Conservation (phyloP, 2,888 invertebrate genomes). For the Dorcus parallelipipedus region DNA sequence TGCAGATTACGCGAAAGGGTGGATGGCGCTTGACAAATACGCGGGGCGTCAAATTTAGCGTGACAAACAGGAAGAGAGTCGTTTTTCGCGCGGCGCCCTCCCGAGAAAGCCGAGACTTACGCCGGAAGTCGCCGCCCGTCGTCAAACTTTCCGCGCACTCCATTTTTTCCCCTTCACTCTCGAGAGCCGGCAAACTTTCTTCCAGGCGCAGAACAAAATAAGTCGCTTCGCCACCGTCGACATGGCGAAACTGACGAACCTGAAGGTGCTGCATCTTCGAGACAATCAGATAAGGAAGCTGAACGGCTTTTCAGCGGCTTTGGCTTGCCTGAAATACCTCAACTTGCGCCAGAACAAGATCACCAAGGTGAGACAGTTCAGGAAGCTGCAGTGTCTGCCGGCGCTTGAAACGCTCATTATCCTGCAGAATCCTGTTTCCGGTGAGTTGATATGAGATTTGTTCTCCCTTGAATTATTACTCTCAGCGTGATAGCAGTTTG, state of each 20-base stretch:
- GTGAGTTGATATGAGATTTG: conserved; percentile 10
- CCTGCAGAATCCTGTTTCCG: conserved; percentile 53
- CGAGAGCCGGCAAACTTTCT: background rate
- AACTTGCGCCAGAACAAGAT: conserved; percentile 59
- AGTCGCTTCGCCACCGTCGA: conserved; percentile 60
- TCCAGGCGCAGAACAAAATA: conserved; percentile 66
- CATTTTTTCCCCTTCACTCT: too few relatives aligned
- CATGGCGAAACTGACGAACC: conserved; percentile 56
- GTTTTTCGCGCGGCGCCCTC: too few relatives aligned
- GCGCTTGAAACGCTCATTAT: conserved; percentile 53
- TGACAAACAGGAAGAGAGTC: too few relatives aligned
- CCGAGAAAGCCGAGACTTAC: too few relatives aligned
- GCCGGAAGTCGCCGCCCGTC: too few relatives aligned
- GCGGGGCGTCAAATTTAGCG: too few relatives aligned
- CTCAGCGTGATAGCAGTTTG: too few relatives aligned
- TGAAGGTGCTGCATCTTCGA: conserved; percentile 70
- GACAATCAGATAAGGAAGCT: conserved; percentile 60
- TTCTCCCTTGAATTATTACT: too few relatives aligned
- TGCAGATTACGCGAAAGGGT: too few relatives aligned
- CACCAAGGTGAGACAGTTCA: conserved; percentile 52
- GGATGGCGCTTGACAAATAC: too few relatives aligned
- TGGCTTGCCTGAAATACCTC: conserved; percentile 53
- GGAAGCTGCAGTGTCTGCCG: conserved; percentile 53
- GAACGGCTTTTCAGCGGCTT: conserved; percentile 51
- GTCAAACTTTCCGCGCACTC: too few relatives aligned